phyloP scores from a whole-genome alignment of 2,797 vertebrate species.

The Selene dorsalis region DNA sequence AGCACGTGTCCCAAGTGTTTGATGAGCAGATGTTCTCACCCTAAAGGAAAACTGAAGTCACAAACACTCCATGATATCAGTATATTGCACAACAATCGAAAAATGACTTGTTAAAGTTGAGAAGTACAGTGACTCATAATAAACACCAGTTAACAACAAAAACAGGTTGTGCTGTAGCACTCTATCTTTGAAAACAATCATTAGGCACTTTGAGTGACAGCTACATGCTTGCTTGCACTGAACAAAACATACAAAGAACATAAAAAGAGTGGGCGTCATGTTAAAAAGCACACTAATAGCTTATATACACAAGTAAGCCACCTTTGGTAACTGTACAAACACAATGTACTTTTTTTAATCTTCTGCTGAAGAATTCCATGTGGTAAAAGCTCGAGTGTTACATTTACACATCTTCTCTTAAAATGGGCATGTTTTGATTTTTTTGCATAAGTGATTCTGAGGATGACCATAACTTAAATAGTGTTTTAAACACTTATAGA shows the following conservation, averaged over 20 bases:
- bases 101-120: not conserved
- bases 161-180: not conserved
- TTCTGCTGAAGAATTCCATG: not conserved
- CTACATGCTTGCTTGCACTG: not conserved
- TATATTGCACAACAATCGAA: not conserved
- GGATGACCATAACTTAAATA: not conserved
- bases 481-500: slow-evolving; percentile 11
- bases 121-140: slow-evolving; percentile 6
- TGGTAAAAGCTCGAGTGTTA: no score
- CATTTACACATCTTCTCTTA: no score
- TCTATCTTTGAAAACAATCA: slow-evolving; percentile 18
- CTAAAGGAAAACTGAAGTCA: slow-evolving; percentile 10
- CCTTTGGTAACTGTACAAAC: slow-evolving; percentile 16
- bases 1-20: not conserved
- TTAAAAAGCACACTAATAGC: slow-evolving; percentile 3
- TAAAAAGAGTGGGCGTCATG: not conserved
- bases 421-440: no score
- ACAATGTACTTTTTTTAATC: not conserved
- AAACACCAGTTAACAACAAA: not conserved
- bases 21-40: not conserved
- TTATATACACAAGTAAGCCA: slow-evolving; percentile 41
- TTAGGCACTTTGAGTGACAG: slow-evolving; percentile 48
- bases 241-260: not conserved
- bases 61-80: not conserved
- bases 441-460: no score